Conservation (phyloP, 2,888 invertebrate species). For the Nesidiocoris tenuis region DNA sequence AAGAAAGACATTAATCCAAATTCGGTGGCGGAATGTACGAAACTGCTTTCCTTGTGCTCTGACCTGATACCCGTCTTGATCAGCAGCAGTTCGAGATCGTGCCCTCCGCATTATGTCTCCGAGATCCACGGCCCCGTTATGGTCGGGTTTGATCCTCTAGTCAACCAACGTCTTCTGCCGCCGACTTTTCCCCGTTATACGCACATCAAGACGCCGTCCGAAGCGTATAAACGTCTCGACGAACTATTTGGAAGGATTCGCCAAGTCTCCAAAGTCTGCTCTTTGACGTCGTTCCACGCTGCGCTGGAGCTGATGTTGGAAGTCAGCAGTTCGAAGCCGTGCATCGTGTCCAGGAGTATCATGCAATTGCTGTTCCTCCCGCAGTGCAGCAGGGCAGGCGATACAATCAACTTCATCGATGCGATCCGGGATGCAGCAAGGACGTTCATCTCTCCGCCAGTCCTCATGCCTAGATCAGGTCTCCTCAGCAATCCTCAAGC, state of each 20-base stretch:
- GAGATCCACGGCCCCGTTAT: conserved; percentile 50
- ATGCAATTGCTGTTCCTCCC: conserved; percentile 77
- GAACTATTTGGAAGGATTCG: conserved; percentile 78
- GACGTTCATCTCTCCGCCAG: conserved; percentile 86
- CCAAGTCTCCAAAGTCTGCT: conserved; percentile 77
- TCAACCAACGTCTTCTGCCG: conserved; percentile 93
- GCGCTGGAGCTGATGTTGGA: conserved; percentile 91
- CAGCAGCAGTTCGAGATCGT: conserved; percentile 47
- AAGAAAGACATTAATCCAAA: conserved; percentile 67
- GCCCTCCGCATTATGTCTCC: conserved; percentile 48
- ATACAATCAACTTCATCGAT: conserved; percentile 68
- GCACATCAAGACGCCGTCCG: conserved; percentile 73
- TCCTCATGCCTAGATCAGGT: conserved; percentile 72
- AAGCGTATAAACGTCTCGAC: conserved; percentile 78
- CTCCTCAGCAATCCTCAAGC: conserved; percentile 69
- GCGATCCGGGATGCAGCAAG: conserved; percentile 82
- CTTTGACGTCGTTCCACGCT: conserved; percentile 74
- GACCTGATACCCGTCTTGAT: conserved; percentile 69
- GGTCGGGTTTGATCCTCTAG: conserved; percentile 94
- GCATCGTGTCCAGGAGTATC: conserved; percentile 88
- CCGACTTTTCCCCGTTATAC: conserved; percentile 97
- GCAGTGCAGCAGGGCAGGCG: conserved; percentile 59
- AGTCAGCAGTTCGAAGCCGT: conserved; percentile 84
- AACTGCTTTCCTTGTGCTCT: conserved; percentile 73
- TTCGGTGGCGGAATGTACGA: conserved; percentile 69